phyloP scores from a whole-genome alignment of 2,888 invertebrate genomes.

The Stenoptilia bipunctidactyla region DNA sequence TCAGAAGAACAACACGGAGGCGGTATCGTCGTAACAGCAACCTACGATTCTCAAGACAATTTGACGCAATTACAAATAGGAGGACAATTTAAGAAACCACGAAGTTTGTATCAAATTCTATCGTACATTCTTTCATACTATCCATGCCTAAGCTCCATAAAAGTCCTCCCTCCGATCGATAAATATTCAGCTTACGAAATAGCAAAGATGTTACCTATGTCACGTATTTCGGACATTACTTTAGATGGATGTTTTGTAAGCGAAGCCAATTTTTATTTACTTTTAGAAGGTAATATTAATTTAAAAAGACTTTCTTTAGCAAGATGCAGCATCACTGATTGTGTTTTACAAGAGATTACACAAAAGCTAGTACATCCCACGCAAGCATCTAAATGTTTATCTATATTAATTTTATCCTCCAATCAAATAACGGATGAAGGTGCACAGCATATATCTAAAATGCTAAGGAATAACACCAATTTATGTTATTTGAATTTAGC shows the following conservation, averaged over 20 bases:
- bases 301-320: slow-evolving; percentile 22
- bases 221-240: slow-evolving; percentile 22
- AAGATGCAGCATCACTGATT: slow-evolving; percentile 23
- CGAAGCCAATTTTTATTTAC: slow-evolving; percentile 21
- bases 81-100: too few species aligned
- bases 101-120: background rate
- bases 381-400: slow-evolving; percentile 19
- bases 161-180: slow-evolving; percentile 9
- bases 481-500: slow-evolving; percentile 24
- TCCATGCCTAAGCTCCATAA: background rate
- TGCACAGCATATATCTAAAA: slow-evolving; percentile 17
- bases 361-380: slow-evolving; percentile 16
- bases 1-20: too few species aligned
- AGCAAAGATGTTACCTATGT: slow-evolving; percentile 16
- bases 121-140: background rate
- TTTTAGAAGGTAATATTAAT: slow-evolving; percentile 16
- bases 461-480: slow-evolving; percentile 21
- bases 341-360: slow-evolving; percentile 17
- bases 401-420: slow-evolving; percentile 21
- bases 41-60: too few species aligned
- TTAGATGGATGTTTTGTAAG: slow-evolving; percentile 19
- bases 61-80: too few species aligned
- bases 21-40: too few species aligned
- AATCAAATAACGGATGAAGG: slow-evolving; percentile 25
- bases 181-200: slow-evolving; percentile 21